Evolutionary conservation across 2,113 vertebrate species (phyloP), one percentile per base, ranked within the genome.

Genomic region (Sialia sialis): DNA sequence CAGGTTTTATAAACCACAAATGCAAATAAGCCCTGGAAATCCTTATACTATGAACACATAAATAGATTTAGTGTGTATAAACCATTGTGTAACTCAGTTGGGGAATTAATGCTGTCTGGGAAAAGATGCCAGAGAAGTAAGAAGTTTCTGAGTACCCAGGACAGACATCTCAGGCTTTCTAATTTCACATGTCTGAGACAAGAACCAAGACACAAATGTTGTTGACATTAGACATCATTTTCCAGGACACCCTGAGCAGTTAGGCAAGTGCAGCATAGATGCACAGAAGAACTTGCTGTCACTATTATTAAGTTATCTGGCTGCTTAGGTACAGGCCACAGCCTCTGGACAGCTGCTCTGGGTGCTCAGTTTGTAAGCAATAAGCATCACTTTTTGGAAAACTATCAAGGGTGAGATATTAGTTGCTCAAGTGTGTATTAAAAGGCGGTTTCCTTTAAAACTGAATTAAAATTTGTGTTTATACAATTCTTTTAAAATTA

Each of bases 1-100:
- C 85, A 86, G 82, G 75, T 75, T 91, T 94, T 80, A 52, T 25
- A 95, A 95, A 92, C 85, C 92, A 92, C 79, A 84, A 81, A 94
- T 77, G 75, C 68, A 95, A 95, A 93, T 75, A 78, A 90, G n/a
- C 10, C 56, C 86, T 91, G 80, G 66, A 41, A 94, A 81, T 48
- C 44, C 46, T 90, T 81, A 49, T n/a, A 15, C 56, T 64, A 5
- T n/a, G 80, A 81, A 52, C 48, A 54, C 30, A 70, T 62, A 84
- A 87, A 90, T 56, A 89, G 60, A 75, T 93, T 86, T 67, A 89
- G 80, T 48, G 56, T 78, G 70, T 77, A 78, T 70, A 86, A 89
- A 68, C n/a, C 51, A 78, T 13, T 92, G 76, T 78, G 64, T 26
- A 78, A 59, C 64, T 84, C 83, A 68, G 0, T 21, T 38, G 36